phyloP scores from a whole-genome alignment of 2,113 vertebrate genomes.

The Puntigrus tetrazona region DNA sequence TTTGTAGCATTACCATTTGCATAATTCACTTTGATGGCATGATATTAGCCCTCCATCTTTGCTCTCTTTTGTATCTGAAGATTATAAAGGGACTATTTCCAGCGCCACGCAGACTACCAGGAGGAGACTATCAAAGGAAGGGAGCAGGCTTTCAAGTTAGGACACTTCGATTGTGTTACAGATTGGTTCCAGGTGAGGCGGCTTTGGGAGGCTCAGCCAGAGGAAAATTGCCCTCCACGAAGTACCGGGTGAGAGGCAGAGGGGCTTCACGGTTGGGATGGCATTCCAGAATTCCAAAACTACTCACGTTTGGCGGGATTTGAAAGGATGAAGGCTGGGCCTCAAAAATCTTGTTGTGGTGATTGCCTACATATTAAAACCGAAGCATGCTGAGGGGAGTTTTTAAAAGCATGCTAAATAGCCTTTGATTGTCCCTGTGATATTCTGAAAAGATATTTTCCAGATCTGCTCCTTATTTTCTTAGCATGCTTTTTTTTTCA shows the following conservation, averaged over 20 bases:
- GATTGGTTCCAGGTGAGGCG: slow-evolving; percentile 87
- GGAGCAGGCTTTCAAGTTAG: slow-evolving; percentile 80
- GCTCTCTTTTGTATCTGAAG: slow-evolving; percentile 72
- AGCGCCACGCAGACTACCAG: slow-evolving; percentile 73
- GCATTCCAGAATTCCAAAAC: slow-evolving; percentile 78
- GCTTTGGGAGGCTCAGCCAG: slow-evolving; percentile 79
- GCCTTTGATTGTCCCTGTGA: slow-evolving; percentile 44
- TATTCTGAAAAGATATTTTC: slow-evolving; percentile 67
- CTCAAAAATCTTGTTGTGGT: slow-evolving; percentile 79
- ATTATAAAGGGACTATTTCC: slow-evolving; percentile 76
- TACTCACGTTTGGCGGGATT: slow-evolving; percentile 79
- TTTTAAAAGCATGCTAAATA: slow-evolving; percentile 61
- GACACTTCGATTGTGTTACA: slow-evolving; percentile 81
- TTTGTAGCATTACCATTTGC: slow-evolving; percentile 72
- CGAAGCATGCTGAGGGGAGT: slow-evolving; percentile 66
- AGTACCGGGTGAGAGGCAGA: slow-evolving; percentile 68
- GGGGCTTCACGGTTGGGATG: slow-evolving; percentile 80
- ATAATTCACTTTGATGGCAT: slow-evolving; percentile 79
- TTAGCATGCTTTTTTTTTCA: slow-evolving; percentile 26
- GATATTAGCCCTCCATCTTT: slow-evolving; percentile 72
- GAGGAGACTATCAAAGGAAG: slow-evolving; percentile 81
- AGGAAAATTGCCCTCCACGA: slow-evolving; percentile 79
- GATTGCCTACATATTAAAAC: slow-evolving; percentile 78
- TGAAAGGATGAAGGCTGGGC: slow-evolving; percentile 75
- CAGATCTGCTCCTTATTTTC: slow-evolving; percentile 67